Base-by-base conservation (phyloP, 64 coral and sea anemone species). In the Dendrophyllia cribrosa region DNA sequence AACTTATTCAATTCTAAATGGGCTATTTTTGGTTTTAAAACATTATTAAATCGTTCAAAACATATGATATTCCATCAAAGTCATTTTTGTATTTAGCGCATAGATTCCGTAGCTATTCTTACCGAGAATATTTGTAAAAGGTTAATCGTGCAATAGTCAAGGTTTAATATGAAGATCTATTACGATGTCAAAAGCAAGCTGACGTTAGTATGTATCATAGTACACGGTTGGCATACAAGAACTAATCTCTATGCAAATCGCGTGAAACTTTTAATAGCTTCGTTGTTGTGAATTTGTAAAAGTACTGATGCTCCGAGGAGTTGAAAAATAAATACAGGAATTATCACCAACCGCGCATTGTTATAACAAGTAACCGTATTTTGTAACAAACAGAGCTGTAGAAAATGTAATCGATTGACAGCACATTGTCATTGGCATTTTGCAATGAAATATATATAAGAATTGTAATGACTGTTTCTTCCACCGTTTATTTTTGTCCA, bases 191-290 rank as follows among this genome's bases (percentile, higher is more conserved):
- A 23, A 9, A 5, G 75, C 9, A 56, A 55, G 24, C 45, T 24
- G 74, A n/a, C 53, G n/a, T 21, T 56, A 6, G 7, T 77, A 20
- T 74, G 48, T 49, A 74, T 46, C 55, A 34, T 34, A 47, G 14
- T 74, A 23, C 24, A 6, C 48, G 20, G 48, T 77, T 77, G 5
- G 46, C 20, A 52, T 6, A 77, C 10, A 55, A 45, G 19, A 56
- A 52, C 75, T 77, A 55, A 77, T 77, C 75, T 55, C 21, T 77
- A 77, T 77, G 75, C 51, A 77, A 76, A 76, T 76, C 5, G 46
- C 48, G 17, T 34, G 0, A 23, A 19, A 6, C 7, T 11, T 76
- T 24, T 76, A 52, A 76, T 76, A 21, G 74, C 51, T 56, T 22
- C 51, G 21, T 3, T 56, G 51, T 55, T 56, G 53, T 34, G 0